phyloP scores from a whole-genome alignment of 1,140 invertebrate genomes.

The Euwallacea similis region DNA sequence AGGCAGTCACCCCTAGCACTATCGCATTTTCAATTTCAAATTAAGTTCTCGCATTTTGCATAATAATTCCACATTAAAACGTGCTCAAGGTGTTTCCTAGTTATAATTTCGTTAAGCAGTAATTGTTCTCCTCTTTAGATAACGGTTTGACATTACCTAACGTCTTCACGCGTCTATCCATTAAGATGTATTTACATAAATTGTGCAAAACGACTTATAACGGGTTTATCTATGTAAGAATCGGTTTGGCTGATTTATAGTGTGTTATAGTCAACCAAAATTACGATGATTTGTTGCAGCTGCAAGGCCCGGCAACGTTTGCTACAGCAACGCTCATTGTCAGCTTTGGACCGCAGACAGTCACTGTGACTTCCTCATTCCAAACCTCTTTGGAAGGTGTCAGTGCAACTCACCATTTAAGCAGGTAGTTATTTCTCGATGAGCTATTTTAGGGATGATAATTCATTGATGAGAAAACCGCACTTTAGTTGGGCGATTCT shows the following conservation, averaged over 20 bases:
- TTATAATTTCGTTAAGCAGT: background rate
- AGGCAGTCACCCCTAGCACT: too few relatives aligned
- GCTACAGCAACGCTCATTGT: slow-evolving; percentile 87
- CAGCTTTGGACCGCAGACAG: slow-evolving; percentile 77
- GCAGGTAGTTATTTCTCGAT: slow-evolving; percentile 52
- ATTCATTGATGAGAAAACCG: too few relatives aligned
- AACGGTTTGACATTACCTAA: background rate
- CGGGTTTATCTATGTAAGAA: too few relatives aligned
- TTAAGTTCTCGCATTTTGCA: too few relatives aligned
- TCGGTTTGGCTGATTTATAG: too few relatives aligned
- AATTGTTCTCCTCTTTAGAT: background rate
- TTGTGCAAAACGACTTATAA: too few relatives aligned
- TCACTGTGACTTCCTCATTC: slow-evolving; percentile 86
- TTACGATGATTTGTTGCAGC: slow-evolving; percentile 61
- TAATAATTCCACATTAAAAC: background rate
- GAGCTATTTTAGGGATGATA: too few relatives aligned
- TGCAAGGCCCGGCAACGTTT: slow-evolving; percentile 83
- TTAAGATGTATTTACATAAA: too few relatives aligned
- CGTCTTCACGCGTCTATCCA: too few relatives aligned
- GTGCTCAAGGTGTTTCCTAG: background rate
- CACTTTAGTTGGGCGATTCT: slow-evolving; percentile 57
- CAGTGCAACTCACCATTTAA: slow-evolving; percentile 72
- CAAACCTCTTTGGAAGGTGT: slow-evolving; percentile 85
- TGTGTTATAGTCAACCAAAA: background rate
- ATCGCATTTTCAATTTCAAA: too few relatives aligned